Conservation (phyloP, 2,888 invertebrate species). For the Drosophila imparisetae region DNA sequence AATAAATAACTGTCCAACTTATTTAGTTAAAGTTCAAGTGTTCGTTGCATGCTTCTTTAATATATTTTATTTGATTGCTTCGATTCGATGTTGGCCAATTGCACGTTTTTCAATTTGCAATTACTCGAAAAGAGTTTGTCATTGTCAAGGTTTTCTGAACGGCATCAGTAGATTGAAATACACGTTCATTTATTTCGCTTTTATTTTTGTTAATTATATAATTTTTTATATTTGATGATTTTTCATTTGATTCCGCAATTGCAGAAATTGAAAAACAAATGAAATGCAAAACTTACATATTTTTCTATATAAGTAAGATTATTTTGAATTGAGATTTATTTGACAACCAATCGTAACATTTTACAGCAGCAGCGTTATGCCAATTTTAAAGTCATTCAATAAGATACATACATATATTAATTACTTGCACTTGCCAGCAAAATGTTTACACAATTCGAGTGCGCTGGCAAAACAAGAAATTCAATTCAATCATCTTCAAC, state of each 20-base stretch:
- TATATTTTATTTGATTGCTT: constrained; percentile 47
- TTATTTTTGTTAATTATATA: not conserved
- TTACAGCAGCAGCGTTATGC: constrained; percentile 2
- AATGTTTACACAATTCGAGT: constrained; percentile 51
- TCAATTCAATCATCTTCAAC: constrained; percentile 49
- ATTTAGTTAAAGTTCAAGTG: constrained; percentile 64
- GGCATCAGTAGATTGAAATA: constrained; percentile 40
- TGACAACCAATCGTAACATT: constrained; percentile 15
- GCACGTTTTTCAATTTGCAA: constrained; percentile 78
- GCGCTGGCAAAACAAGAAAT: constrained; percentile 44
- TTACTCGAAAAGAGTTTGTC: constrained; percentile 62
- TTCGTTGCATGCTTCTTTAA: constrained; percentile 35
- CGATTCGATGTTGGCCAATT: constrained; percentile 40
- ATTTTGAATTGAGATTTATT: not conserved
- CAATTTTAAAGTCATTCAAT: constrained; percentile 36
- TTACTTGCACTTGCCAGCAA: constrained; percentile 50
- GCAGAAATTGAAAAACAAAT: not conserved
- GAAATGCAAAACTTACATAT: not conserved
- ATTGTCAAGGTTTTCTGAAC: constrained; percentile 65
- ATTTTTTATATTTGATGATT: not conserved
- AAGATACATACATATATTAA: constrained; percentile 35
- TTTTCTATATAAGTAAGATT: not conserved
- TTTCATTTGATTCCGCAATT: not conserved
- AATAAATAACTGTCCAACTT: constrained; percentile 27
- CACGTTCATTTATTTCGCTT: constrained; percentile 24